Base-by-base conservation (phyloP, 2,113 vertebrate species). In the Prunella fulvescens region DNA sequence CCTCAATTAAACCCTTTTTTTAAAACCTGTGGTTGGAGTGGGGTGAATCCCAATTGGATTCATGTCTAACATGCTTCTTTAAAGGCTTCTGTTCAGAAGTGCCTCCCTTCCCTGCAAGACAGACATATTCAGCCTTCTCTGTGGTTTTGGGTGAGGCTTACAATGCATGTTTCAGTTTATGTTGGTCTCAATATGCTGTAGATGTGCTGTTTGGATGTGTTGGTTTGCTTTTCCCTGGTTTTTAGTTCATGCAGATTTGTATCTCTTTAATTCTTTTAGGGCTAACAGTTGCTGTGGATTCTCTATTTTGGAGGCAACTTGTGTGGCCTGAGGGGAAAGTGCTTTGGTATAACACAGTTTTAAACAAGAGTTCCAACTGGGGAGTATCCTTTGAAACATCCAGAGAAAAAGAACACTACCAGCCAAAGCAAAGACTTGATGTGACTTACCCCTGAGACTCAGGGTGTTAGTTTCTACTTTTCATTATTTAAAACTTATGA, bases 301-400 rank as follows among this genome's bases (percentile, higher is more conserved):
- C 98, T n/a, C 88, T 98, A 3, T 99, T 99, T 94, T 99, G 99
- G 99, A 97, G 96, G 66, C 97, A 97, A 9, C 88, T 98, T 11
- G 95, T 99, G 45, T 99, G 99, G 99, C 99, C 99, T 14, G 99
- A 99, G 92, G 99, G 99, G 42, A 97, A 98, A 72, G 99, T 99
- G 76, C 97, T 99, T 31, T 99, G 99, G 99, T 99, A 99, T 97
- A 99, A 99, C 95, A 98, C 97, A 5, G 11, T 99, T 92, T 97
- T 99, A 83, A 99, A 99, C 97, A 99, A 98, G 97, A 99, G 99
- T 81, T 99, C 99, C 86, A 97, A 98, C 96, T 99, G 99, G 99
- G 99, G 99, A 74, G 99, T 99, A 99, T 99, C 99, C 99, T 99
- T 98, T 92, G 70, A 93, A 94, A 60, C 5, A 2, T 69, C 14